Base-by-base conservation (phyloP, 2,113 vertebrate species). In the Lepidothrix coronata region DNA sequence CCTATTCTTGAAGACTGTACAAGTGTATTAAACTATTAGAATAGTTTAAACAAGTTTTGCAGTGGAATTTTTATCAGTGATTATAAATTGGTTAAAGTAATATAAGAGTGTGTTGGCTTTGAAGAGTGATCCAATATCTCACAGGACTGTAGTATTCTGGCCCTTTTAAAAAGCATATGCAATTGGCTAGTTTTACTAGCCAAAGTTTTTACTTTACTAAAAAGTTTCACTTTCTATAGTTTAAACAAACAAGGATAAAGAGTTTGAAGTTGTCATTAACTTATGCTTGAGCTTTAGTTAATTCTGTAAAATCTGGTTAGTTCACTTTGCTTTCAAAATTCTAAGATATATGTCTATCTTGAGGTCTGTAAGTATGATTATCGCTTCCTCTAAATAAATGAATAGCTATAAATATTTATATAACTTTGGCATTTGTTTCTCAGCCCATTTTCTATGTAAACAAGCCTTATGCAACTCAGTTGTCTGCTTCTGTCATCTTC, bases 31-130 rank as follows among this genome's bases (percentile, higher is more conserved):
- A 39, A 92, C 76, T 90, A 71, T 96, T 97, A 91, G 43, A 77
- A 71, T 70, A 93, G 55, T 93, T 96, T 71, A 80, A 97, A 46
- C 55, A 79, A 93, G 39, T 96, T 94, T 92, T 95, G 65, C 66
- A 39, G 28, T 91, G 65, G 76, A 49, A 72, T 91, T 93, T 96
- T 78, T 93, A 44, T 94, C 35, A 52, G 19, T 88, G 59, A 65
- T 88, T 91, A 81, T 86, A 54, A 86, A n/a, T 87, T 89, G 76
- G 61, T 84, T 92, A 65, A 92, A 78, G 27, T 48, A 74, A 28
- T 67, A 5, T 12, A 37, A 87, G 54, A 65, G 5, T 27, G 17
- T 58, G 23, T 83, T 83, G 6, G 12, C 46, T 92, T 85, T 92
- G 55, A 90, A 83, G 31, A 91, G 9, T 70, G 21, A 49, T 52